Percentiles rank a stretch among this genome's conserved stretches.
Conservation (phyloP, 2,888 invertebrate species). For the Drosophila acutilabella region DNA sequence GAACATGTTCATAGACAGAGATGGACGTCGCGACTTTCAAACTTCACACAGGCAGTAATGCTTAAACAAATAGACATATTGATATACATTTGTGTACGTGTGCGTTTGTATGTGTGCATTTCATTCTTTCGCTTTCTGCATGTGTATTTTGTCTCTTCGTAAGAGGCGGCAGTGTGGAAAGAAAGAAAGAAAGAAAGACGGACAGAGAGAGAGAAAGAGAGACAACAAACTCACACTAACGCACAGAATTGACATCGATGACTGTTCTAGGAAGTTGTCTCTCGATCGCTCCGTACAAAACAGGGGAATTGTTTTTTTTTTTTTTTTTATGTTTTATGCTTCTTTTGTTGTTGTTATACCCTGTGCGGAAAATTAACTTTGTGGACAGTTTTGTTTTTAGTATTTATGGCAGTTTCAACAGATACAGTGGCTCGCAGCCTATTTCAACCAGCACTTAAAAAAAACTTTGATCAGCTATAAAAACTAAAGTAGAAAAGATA, state of each 20-base stretch:
- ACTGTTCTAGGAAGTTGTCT: slow-evolving; percentile 43
- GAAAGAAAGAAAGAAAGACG: background rate
- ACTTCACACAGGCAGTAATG: slow-evolving; percentile 1
- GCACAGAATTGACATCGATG: slow-evolving; percentile 5
- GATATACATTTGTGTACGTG: background rate
- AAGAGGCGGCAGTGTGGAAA: slow-evolving; percentile 22
- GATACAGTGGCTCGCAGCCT: no score
- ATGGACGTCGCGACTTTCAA: slow-evolving; percentile 5
- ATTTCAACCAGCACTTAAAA: no score
- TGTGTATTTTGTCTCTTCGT: slow-evolving; percentile 25
- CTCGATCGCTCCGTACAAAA: slow-evolving; percentile 23
- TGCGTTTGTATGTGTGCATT: slow-evolving; percentile 13
- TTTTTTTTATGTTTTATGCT: no score
- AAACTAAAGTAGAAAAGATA: no score
- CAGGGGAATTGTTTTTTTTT: slow-evolving; percentile 16
- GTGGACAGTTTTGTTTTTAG: no score
- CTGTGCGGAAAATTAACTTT: no score
- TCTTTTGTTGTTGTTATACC: no score
- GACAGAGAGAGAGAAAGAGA: background rate
- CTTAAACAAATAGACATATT: slow-evolving; percentile 8
- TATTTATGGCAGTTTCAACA: no score
- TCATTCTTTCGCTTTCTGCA: slow-evolving; percentile 23
- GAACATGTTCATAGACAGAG: slow-evolving; percentile 12
- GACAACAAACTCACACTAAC: background rate
- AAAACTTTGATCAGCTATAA: no score